A percentile compares a stretch with the other conserved stretches of the same genome.
Evolutionary conservation across 2,888 invertebrate genomes (phyloP).

Genomic region (Agrochola macilenta): DNA sequence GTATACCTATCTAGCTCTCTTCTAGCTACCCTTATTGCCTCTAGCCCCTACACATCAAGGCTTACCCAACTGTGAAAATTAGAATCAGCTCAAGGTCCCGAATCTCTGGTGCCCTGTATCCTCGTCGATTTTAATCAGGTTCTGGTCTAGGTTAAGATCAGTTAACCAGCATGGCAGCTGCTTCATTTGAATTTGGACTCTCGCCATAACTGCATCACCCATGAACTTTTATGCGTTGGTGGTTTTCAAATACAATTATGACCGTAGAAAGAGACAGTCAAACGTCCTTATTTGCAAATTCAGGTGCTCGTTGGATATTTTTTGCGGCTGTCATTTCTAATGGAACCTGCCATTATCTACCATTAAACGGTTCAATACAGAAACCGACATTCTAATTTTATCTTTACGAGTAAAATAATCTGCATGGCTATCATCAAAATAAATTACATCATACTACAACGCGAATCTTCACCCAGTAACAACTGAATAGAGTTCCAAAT

Average conservation of each 20-base stretch:
- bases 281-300: background rate
- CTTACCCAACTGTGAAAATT: too few species aligned
- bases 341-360: conserved; percentile 8
- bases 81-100: too few species aligned
- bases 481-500: conserved; percentile 22
- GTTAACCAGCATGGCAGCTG: background rate
- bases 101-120: too few species aligned
- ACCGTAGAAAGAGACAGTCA: too few species aligned
- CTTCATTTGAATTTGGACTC: conserved; percentile 8
- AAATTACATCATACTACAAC: conserved; percentile 4
- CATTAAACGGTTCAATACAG: conserved; percentile 6
- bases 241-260: too few species aligned
- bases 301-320: background rate
- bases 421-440: conserved; percentile 15
- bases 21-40: too few species aligned
- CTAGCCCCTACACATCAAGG: too few species aligned
- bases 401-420: conserved; percentile 39
- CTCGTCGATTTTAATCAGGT: background rate
- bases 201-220: conserved; percentile 8
- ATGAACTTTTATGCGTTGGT: conserved; percentile 8
- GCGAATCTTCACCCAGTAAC: conserved; percentile 12
- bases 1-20: too few species aligned
- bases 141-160: conserved; percentile 3
- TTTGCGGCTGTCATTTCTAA: background rate
- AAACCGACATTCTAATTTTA: conserved; percentile 32